Conservation (phyloP, 1,140 invertebrate species). For the Drosophila tani region DNA sequence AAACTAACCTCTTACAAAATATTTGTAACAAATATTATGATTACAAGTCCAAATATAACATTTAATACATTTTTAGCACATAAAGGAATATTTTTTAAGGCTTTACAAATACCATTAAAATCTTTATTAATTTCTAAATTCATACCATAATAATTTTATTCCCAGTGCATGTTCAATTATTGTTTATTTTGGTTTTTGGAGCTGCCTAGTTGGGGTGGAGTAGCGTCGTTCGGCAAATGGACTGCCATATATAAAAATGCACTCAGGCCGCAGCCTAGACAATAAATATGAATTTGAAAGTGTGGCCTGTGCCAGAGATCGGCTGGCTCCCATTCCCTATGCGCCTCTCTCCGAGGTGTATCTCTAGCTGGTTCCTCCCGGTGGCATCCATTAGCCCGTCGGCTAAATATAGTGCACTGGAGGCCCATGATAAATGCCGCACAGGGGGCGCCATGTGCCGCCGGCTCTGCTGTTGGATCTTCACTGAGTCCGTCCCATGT, state of each 20-base stretch:
- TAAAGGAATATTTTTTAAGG: no score
- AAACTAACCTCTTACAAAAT: no score
- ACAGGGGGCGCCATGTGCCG: slow-evolving; percentile 56
- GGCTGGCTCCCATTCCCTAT: slow-evolving; percentile 11
- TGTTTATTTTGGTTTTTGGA: slow-evolving; percentile 77
- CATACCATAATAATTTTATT: neutral
- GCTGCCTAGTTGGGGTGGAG: slow-evolving; percentile 37
- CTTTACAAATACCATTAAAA: no score
- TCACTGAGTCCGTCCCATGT: neutral
- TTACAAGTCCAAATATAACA: neutral
- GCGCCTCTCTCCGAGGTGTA: slow-evolving; percentile 32
- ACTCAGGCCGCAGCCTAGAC: slow-evolving; percentile 79
- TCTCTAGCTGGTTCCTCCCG: slow-evolving; percentile 29
- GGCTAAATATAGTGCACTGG: slow-evolving; percentile 75
- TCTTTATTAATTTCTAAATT: neutral
- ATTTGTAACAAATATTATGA: neutral
- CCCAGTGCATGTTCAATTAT: slow-evolving; percentile 68
- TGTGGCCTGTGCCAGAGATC: slow-evolving; percentile 53
- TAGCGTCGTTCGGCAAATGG: slow-evolving; percentile 61
- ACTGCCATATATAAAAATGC: slow-evolving; percentile 83
- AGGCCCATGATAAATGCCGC: slow-evolving; percentile 70
- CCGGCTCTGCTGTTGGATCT: slow-evolving; percentile 14
- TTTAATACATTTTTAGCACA: neutral
- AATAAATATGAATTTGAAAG: slow-evolving; percentile 84
- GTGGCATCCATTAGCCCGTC: slow-evolving; percentile 73